These are phyloP conservation scores for Coregonus clupeaformis DNA, from an alignment of 2,113 vertebrate species.

Conservation along the genomic window DNA sequence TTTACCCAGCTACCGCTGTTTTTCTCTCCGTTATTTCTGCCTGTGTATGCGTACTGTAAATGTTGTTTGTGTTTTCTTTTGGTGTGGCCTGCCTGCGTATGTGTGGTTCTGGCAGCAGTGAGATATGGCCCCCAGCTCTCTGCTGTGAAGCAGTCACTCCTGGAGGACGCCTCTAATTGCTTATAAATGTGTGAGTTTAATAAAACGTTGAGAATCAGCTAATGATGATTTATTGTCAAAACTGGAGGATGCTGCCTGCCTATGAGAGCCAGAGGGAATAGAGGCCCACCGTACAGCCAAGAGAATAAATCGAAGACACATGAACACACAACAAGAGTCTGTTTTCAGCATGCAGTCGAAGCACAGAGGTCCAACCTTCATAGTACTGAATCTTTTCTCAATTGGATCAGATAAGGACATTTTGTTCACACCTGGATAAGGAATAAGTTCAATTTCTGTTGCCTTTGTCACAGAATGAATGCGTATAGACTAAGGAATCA, in stretches of 20 bases:
- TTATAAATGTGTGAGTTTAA: constrained; percentile 41
- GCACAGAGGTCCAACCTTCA: neutral
- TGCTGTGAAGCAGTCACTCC: constrained; percentile 14
- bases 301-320: neutral
- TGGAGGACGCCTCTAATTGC: constrained; percentile 35
- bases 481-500: neutral
- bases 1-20: neutral
- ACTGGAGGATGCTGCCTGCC: neutral
- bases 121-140: constrained; percentile 21
- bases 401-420: neutral
- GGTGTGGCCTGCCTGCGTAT: no score
- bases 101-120: constrained; percentile 11
- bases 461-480: no score
- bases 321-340: neutral
- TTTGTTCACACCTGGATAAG: neutral
- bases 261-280: neutral
- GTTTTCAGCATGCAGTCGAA: neutral
- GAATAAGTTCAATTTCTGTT: neutral
- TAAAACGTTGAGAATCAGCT: constrained; percentile 37
- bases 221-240: constrained; percentile 49
- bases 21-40: neutral
- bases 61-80: no score
- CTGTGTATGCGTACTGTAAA: no score
- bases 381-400: neutral
- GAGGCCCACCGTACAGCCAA: neutral